Percentiles rank a stretch among this genome's conserved stretches.
phyloP scores from a whole-genome alignment of 2,888 invertebrate species.

The Neocrepidodera transversa region DNA sequence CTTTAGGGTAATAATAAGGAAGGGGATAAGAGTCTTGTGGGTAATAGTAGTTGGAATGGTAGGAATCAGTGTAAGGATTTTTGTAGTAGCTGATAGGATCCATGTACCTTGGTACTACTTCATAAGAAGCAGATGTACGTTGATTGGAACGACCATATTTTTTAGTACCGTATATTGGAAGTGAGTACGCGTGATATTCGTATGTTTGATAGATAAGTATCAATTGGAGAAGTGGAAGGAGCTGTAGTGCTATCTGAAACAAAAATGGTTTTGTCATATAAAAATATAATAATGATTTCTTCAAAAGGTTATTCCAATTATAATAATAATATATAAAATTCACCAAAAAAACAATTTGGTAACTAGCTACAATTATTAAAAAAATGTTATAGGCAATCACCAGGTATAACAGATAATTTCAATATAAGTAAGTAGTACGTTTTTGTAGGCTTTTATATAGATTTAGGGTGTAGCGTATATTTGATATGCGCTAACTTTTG shows the following conservation, averaged over 20 bases:
- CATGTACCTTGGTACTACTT: conserved; percentile 34
- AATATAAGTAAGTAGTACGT: too few relatives aligned
- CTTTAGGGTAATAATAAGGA: conserved; percentile 57
- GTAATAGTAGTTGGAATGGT: conserved; percentile 65
- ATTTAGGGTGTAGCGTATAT: too few relatives aligned
- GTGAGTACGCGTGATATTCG: conserved; percentile 50
- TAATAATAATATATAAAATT: too few relatives aligned
- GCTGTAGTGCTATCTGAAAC: conserved; percentile 54
- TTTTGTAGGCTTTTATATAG: too few relatives aligned
- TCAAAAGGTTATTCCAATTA: too few relatives aligned
- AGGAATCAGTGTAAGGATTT: conserved; percentile 63
- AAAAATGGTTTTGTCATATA: too few relatives aligned
- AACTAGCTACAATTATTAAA: too few relatives aligned
- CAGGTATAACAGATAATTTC: too few relatives aligned
- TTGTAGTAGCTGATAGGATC: conserved; percentile 59
- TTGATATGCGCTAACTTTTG: too few relatives aligned
- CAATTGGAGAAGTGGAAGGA: conserved; percentile 52
- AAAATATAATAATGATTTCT: neutral
- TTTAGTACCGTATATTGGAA: conserved; percentile 57
- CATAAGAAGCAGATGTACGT: conserved; percentile 41
- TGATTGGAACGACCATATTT: conserved; percentile 53
- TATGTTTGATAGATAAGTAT: conserved; percentile 51
- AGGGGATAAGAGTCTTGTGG: conserved; percentile 57
- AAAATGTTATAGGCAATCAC: too few relatives aligned
- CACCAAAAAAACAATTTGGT: too few relatives aligned